Percentiles rank a stretch among this genome's conserved stretches.
Evolutionary conservation across 2,113 vertebrate species (phyloP).

Genomic region (Falco punctatus): DNA sequence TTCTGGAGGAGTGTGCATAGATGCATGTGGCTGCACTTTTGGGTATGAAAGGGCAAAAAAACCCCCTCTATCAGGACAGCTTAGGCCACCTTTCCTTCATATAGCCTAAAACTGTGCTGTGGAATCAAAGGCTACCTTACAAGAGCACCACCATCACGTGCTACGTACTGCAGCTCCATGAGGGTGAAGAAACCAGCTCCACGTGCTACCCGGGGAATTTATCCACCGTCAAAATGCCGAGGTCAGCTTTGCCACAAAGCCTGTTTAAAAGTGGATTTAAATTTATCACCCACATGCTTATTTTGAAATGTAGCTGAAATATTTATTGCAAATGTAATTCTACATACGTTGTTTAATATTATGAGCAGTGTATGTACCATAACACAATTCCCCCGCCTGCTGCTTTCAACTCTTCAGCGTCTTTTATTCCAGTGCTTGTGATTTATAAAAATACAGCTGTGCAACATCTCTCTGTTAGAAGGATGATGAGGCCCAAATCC

Average conservation of each 20-base stretch:
- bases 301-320: not conserved
- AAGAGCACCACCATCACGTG: accelerated
- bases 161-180: accelerated
- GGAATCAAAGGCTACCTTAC: not conserved
- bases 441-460: not conserved
- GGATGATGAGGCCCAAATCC: not conserved
- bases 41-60: not conserved
- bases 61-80: not conserved
- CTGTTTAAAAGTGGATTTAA: not conserved
- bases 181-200: not conserved
- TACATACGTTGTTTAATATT: not conserved
- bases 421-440: not conserved
- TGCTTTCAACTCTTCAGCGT: not conserved
- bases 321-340: not conserved
- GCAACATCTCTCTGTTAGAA: not conserved
- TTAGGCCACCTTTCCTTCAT: not conserved
- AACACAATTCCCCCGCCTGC: not conserved
- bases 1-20: not conserved
- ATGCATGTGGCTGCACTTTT: not conserved
- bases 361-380: not conserved
- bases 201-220: accelerated
- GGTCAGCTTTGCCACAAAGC: not conserved
- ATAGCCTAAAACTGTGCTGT: not conserved
- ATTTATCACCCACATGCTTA: not conserved
- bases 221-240: not conserved